A percentile compares a stretch with the other conserved stretches of the same genome.
phyloP scores from a whole-genome alignment of 1,140 invertebrate species.

The Zophobas morio region DNA sequence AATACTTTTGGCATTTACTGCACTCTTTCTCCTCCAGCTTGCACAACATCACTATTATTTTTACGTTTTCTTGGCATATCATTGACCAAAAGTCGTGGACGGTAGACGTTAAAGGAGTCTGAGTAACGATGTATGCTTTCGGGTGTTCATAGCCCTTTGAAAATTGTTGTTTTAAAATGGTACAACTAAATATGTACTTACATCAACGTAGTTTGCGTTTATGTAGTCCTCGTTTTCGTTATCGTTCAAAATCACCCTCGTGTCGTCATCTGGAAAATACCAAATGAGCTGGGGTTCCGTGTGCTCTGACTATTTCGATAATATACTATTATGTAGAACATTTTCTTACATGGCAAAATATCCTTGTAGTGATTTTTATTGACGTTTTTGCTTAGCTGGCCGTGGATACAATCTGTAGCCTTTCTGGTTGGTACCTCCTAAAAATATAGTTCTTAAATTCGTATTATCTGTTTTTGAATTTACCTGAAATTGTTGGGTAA shows the following conservation, averaged over 20 bases:
- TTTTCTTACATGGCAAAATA: no score
- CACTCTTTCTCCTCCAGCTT: constrained; percentile 81
- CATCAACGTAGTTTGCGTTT: constrained; percentile 53
- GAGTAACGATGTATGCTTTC: constrained; percentile 82
- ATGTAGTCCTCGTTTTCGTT: constrained; percentile 49
- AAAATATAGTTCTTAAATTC: no score
- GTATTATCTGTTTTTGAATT: no score
- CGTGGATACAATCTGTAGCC: no score
- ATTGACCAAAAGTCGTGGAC: constrained; percentile 85
- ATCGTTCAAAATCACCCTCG: constrained; percentile 6
- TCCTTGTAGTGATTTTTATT: no score
- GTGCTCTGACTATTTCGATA: no score
- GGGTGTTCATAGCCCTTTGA: constrained; percentile 75
- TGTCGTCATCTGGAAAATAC: constrained; percentile 14
- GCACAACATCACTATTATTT: constrained; percentile 84
- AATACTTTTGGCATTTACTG: constrained; percentile 76
- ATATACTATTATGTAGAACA: no score
- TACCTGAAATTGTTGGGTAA: no score
- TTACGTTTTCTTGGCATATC: constrained; percentile 80
- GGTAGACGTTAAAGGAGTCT: constrained; percentile 82
- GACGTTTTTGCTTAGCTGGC: no score
- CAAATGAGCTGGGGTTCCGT: no score
- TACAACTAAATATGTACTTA: constrained; percentile 13
- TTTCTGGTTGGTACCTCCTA: no score
- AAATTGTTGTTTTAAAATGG: constrained; percentile 10